Evolutionary conservation across 2,113 vertebrate genomes (phyloP), one percentile per base, ranked within the genome.

Genomic region (Platichthys stellatus): DNA sequence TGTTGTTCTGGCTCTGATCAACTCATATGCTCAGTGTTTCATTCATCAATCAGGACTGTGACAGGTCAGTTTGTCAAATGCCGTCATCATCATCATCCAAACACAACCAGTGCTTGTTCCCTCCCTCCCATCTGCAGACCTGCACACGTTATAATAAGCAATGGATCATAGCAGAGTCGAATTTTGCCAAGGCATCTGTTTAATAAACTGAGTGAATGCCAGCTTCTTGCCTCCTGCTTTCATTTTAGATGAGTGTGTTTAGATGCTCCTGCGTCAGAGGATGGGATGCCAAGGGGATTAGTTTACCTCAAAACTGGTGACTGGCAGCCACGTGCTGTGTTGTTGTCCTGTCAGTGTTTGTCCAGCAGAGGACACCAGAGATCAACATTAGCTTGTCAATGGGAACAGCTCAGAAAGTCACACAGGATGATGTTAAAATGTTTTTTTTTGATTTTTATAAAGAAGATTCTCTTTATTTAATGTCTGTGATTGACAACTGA

Each of bases 181-280:
- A 82, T 83, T 85, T 89, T 87, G 56, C 18, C 62, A 62, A 74
- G 43, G 31, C 78, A 63, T 68, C 49, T 86, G 79, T 85, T 83
- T 75, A 88, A 92, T 91, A 90, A 89, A 88, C 67, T 66, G 53
- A 81, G 38, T 14, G n/a, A 82, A 82, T 59, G 35, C n/a, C 26
- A 70, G 2, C 35, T 49, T 59, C 12, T 20, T 28, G 62, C 15
- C 11, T 45, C 38, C 76, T 54, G 3, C 4, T 54, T 68, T 59
- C 18, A 11, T 3, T 28, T 69, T 4, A 3, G 8, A 14, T 20
- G 23, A 26, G 5, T 45, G 24, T 20, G 14, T 6, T 43, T 47
- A 31, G 28, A 31, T 31, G 28, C 28, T 31, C 28, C 6, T 31
- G 28, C 28, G 28, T 31, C 28, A 31, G 28, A 31, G 28, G 28